These are phyloP conservation scores for Eriocheir sinensis DNA, from an alignment of 1,140 invertebrate species.

Conservation along the genomic window DNA sequence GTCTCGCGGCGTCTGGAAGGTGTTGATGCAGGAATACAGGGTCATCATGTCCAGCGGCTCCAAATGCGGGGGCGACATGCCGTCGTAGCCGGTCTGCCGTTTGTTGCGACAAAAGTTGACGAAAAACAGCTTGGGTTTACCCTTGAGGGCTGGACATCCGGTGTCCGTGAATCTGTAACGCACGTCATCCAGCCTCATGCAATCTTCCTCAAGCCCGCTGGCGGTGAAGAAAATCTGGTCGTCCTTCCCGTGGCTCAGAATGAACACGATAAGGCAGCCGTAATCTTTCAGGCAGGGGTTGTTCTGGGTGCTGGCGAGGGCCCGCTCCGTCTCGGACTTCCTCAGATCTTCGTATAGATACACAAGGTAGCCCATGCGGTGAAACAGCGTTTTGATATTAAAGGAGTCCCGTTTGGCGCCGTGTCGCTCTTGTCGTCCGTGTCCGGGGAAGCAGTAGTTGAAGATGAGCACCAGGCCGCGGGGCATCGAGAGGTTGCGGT, in stretches of 20 bases:
- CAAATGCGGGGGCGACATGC: neutral
- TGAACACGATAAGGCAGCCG: conserved; percentile 56
- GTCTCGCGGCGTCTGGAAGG: conserved; percentile 46
- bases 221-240: conserved; percentile 38
- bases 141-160: conserved; percentile 13
- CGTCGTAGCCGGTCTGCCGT: neutral
- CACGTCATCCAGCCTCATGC: conserved; percentile 51
- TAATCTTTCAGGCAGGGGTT: neutral
- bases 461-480: conserved; percentile 62
- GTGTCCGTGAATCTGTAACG: conserved; percentile 50
- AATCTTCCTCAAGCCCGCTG: neutral
- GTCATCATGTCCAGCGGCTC: conserved; percentile 65
- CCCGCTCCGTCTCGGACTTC: neutral
- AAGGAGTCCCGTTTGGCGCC: conserved; percentile 36
- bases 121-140: conserved; percentile 65
- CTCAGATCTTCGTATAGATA: conserved; percentile 26
- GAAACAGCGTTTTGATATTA: conserved; percentile 56
- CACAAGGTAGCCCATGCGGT: conserved; percentile 54
- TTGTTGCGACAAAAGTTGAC: conserved; percentile 56
- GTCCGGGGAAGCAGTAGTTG: conserved; percentile 38
- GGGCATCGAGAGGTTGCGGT: conserved; percentile 39
- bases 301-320: neutral
- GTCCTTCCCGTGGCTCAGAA: conserved; percentile 58
- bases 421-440: neutral
- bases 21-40: conserved; percentile 53